Evolutionary conservation across 2,797 vertebrate species (phyloP), one percentile per base, ranked within the genome.

Genomic region (Pygocentrus nattereri): DNA sequence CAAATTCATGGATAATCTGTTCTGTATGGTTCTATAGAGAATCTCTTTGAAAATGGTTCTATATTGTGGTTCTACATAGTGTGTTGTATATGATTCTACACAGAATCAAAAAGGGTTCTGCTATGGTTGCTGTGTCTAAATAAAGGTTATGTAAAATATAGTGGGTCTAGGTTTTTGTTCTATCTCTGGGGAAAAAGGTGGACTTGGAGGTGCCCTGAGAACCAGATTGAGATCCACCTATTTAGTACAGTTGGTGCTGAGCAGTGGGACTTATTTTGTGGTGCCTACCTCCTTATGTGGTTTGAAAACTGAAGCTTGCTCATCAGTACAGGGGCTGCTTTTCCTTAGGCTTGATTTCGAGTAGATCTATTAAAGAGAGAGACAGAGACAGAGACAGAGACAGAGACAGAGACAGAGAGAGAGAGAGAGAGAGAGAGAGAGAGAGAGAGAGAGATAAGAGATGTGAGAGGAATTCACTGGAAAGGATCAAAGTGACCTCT

Each of bases 261-360:
- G 47, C 7, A 8, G 16, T 19, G 31, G 34, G 25, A 38, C 50
- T 38, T 50, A 7, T 8, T 56, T 65, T 30, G 49, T 69, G 30
- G 38, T 69, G 49, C 92, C 78, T 93, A 97, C 97, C 96, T 97
- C 95, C 73, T 93, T 97, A 85, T 93, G 93, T 15, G 92, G 91
- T 31, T 89, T 82, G 58, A 70, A 91, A 58, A 89, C 87, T 1
- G 89, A 72, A 0, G 78, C 41, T 6, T 85, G 91, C 16, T 95
- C 94, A 38, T 94, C 93, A 0, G 64, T 82, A 65, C 90, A 86
- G 81, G 87, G 86, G 90, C 88, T 91, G 47, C 88, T 92, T 88
- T 89, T 95, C 52, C 90, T 92, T 58, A 92, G 84, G 85, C 84
- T 91, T 18, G 92, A 90, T 88, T 93, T 96, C 41, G 94, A 87